These are phyloP conservation scores for Palloptera scutellata DNA, from an alignment of 2,888 invertebrate genomes.

Conservation along the genomic window DNA sequence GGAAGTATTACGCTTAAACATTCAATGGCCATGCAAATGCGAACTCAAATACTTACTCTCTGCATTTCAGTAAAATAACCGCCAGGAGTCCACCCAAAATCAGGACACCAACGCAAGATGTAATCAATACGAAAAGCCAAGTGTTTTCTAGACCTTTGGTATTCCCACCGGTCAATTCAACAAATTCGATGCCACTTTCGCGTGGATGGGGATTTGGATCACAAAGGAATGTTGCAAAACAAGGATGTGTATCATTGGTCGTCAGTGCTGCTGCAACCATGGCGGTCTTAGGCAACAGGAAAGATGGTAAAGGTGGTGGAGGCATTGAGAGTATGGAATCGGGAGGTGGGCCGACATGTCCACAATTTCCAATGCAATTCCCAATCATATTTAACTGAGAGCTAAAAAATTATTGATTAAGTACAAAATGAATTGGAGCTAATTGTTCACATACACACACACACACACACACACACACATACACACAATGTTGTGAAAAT, in stretches of 20 bases:
- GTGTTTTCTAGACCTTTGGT: conserved; percentile 72
- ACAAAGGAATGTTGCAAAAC: conserved; percentile 71
- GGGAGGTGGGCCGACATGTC: conserved; percentile 70
- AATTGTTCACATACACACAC: too few species aligned
- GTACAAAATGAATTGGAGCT: too few species aligned
- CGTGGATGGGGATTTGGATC: conserved; percentile 69
- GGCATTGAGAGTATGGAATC: conserved; percentile 84
- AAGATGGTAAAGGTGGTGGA: conserved; percentile 83
- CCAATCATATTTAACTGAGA: conserved; percentile 47
- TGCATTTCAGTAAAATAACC: conserved; percentile 80
- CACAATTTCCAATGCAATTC: conserved; percentile 61
- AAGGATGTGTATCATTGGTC: conserved; percentile 71
- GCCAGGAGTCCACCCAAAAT: conserved; percentile 81
- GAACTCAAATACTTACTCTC: conserved; percentile 70
- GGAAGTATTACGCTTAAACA: background rate
- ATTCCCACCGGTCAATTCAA: conserved; percentile 78
- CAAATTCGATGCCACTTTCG: conserved; percentile 77
- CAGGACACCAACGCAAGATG: conserved; percentile 81
- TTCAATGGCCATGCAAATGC: conserved; percentile 6
- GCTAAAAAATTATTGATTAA: too few species aligned
- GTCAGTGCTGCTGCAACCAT: conserved; percentile 59
- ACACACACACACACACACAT: too few species aligned
- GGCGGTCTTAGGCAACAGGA: conserved; percentile 66
- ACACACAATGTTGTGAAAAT: too few species aligned
- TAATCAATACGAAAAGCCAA: conserved; percentile 82